phyloP scores from a whole-genome alignment of 2,797 vertebrate genomes.

The Fistularia commersonii region DNA sequence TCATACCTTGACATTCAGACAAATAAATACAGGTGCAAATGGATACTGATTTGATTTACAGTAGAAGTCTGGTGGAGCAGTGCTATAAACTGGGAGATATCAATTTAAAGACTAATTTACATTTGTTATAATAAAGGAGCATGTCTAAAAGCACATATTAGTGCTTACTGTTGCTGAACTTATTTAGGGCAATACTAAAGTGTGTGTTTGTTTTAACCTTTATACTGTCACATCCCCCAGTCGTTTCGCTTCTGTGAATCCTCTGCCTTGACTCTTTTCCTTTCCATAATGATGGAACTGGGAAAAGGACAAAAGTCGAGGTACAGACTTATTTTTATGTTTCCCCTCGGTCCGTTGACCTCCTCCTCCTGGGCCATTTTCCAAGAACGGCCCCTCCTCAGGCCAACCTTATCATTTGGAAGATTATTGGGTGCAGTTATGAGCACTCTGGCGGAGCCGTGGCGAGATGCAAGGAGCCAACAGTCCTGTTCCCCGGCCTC shows the following conservation, averaged over 20 bases:
- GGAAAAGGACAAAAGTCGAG: constrained; percentile 6
- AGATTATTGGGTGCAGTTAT: constrained; percentile 15
- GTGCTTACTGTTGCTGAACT: too few species aligned
- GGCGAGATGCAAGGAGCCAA: constrained; percentile 21
- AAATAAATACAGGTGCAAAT: too few species aligned
- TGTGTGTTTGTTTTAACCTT: neutral
- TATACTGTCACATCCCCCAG: neutral
- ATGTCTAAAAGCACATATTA: neutral
- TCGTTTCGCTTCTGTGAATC: constrained; percentile 8
- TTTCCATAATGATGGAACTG: constrained; percentile 17
- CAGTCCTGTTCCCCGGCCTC: constrained; percentile 8
- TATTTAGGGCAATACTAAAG: constrained; percentile 11
- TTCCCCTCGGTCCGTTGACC: constrained; percentile 1
- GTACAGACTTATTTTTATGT: constrained; percentile 5
- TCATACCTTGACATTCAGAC: constrained; percentile 22
- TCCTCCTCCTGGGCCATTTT: constrained; percentile 2
- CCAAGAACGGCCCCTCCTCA: constrained; percentile 1
- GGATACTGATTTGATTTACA: constrained; percentile 24
- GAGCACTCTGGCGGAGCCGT: constrained; percentile 26
- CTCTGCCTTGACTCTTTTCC: constrained; percentile 12
- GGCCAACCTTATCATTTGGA: neutral
- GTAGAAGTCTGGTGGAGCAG: constrained; percentile 31
- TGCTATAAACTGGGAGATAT: constrained; percentile 53
- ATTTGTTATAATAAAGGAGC: constrained; percentile 8
- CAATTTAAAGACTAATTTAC: constrained; percentile 16